Evolutionary conservation across 2,888 invertebrate species (phyloP).

Genomic region (Chloromyia formosa): DNA sequence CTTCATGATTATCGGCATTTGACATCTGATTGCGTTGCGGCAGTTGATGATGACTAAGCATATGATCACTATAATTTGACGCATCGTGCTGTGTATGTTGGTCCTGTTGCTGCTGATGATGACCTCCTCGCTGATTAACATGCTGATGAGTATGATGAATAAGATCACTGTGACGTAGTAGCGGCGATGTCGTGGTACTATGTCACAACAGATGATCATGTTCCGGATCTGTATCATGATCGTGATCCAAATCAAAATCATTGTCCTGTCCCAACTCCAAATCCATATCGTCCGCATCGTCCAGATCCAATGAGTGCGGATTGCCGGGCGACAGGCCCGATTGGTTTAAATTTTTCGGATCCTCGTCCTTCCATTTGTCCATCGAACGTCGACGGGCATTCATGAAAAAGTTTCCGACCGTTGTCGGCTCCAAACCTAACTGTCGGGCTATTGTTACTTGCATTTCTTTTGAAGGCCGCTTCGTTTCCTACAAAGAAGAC

Average conservation of each 20-base stretch:
- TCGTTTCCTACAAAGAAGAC: slow-evolving; percentile 83
- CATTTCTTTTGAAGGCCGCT: slow-evolving; percentile 99
- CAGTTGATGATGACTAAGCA: slow-evolving; percentile 34
- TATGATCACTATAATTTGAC: background rate
- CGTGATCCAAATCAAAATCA: slow-evolving; percentile 59
- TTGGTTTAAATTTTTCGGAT: slow-evolving; percentile 59
- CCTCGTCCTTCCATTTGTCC: slow-evolving; percentile 99
- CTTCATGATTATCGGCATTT: background rate
- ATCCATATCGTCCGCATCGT: slow-evolving; percentile 59
- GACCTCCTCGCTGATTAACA: slow-evolving; percentile 15
- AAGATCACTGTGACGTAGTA: slow-evolving; percentile 44
- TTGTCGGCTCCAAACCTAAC: slow-evolving; percentile 94
- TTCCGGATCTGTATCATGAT: slow-evolving; percentile 51
- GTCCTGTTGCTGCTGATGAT: slow-evolving; percentile 48
- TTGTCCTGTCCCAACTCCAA: slow-evolving; percentile 59
- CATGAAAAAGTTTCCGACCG: slow-evolving; percentile 99
- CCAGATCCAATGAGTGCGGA: slow-evolving; percentile 57
- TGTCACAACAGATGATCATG: slow-evolving; percentile 56
- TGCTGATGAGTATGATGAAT: slow-evolving; percentile 37
- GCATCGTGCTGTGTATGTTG: slow-evolving; percentile 26
- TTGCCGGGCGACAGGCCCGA: slow-evolving; percentile 55
- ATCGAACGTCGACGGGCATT: slow-evolving; percentile 97
- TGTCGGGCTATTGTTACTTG: slow-evolving; percentile 99
- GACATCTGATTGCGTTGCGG: slow-evolving; percentile 35
- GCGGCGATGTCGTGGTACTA: slow-evolving; percentile 46